These are phyloP conservation scores for Eclectus roratus DNA, from an alignment of 2,113 vertebrate species.

Conservation along the genomic window DNA sequence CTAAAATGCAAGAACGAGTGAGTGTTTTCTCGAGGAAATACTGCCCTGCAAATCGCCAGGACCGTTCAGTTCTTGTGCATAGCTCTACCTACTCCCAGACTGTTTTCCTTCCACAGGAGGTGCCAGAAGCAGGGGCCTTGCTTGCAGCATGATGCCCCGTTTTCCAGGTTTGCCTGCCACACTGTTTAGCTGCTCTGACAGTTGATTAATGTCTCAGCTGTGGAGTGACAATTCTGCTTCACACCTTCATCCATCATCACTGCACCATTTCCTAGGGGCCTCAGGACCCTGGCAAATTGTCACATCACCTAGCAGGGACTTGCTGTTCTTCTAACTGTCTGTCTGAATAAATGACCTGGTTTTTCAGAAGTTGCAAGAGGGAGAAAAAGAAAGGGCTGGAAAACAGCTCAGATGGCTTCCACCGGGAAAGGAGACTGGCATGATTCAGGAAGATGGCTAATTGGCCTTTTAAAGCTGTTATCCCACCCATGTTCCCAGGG, in stretches of 20 bases:
- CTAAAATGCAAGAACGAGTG: not conserved
- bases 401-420: not conserved
- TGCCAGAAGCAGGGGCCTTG: not conserved
- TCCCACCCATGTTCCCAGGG: not conserved
- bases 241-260: constrained; percentile 68
- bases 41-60: not conserved
- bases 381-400: not conserved
- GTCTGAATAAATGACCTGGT: not conserved
- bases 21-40: not conserved
- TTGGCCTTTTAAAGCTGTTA: not conserved
- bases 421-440: not conserved
- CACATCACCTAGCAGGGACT: not conserved
- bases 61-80: not conserved
- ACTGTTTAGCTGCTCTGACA: constrained; percentile 41
- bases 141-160: not conserved
- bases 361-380: not conserved
- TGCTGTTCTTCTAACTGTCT: not conserved
- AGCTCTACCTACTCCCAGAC: not conserved
- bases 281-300: constrained; percentile 52
- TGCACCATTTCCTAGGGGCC: constrained; percentile 50
- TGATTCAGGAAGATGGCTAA: not conserved
- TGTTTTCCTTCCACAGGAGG: not conserved
- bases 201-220: constrained; percentile 61
- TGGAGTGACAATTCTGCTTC: constrained; percentile 57
- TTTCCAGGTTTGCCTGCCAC: not conserved